phyloP scores from a whole-genome alignment of 2,113 vertebrate species.

The Coracopsis vasa region DNA sequence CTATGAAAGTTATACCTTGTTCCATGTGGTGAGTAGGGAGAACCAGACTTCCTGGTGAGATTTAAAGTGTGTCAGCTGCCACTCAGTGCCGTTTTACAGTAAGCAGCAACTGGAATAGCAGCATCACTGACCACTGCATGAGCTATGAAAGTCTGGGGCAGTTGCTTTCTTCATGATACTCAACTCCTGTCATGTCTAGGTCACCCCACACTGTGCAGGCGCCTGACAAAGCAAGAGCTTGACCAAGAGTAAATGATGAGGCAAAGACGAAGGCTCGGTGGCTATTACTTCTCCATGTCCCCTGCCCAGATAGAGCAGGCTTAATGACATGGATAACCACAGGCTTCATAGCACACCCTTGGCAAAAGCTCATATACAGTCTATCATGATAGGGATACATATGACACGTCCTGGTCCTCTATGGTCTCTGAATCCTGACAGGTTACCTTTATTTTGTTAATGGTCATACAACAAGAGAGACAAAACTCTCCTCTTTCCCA shows the following conservation, averaged over 20 bases:
- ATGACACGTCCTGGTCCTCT: fast-evolving
- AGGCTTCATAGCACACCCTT: not conserved
- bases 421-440: not conserved
- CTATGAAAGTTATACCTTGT: not conserved
- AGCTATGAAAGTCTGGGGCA: not conserved
- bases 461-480: not conserved
- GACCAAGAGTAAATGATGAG: not conserved
- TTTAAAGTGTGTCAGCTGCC: not conserved
- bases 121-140: not conserved
- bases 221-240: not conserved
- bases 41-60: not conserved
- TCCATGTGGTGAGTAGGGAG: not conserved
- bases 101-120: not conserved
- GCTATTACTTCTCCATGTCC: not conserved
- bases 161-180: not conserved
- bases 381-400: not conserved
- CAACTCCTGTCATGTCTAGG: not conserved
- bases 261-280: not conserved
- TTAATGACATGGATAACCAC: not conserved
- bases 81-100: not conserved
- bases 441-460: not conserved
- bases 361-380: not conserved
- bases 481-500: not conserved
- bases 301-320: not conserved
- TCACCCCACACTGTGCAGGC: not conserved